Percentiles rank a stretch among this genome's conserved stretches.
These are phyloP conservation scores for Sebastes variabilis DNA, from an alignment of 2,797 vertebrate genomes.

Conservation along the genomic window DNA sequence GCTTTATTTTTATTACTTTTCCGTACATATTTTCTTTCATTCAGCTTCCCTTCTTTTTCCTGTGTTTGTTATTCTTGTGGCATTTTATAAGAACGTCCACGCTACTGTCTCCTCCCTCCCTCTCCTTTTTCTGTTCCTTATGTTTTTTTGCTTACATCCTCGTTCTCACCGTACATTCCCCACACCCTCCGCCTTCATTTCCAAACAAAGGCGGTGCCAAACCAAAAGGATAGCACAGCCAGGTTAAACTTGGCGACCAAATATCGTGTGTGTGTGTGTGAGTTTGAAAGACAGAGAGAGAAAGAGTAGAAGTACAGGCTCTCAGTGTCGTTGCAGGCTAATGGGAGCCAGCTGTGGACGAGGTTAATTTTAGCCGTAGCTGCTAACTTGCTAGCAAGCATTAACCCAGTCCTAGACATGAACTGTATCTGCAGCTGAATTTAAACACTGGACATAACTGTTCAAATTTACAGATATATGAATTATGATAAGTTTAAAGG, in stretches of 20 bases:
- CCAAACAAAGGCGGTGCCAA: slow-evolving; percentile 70
- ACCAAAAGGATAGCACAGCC: slow-evolving; percentile 63
- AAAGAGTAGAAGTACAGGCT: slow-evolving; percentile 68
- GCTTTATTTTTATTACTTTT: slow-evolving; percentile 23
- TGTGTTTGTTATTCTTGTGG: slow-evolving; percentile 47
- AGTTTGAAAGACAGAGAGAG: slow-evolving; percentile 3
- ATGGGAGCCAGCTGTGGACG: slow-evolving; percentile 84
- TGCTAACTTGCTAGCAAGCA: slow-evolving; percentile 53
- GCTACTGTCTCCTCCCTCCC: slow-evolving; percentile 4
- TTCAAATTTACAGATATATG: not conserved
- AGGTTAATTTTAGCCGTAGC: slow-evolving; percentile 81
- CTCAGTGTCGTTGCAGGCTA: slow-evolving; percentile 77
- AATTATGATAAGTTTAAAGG: not conserved
- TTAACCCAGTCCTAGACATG: slow-evolving; percentile 58
- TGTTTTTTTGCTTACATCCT: slow-evolving; percentile 21
- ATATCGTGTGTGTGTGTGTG: slow-evolving; percentile 17
- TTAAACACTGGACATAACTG: not conserved
- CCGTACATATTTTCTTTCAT: slow-evolving; percentile 16
- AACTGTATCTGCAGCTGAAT: slow-evolving; percentile 4
- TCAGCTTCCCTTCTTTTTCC: slow-evolving; percentile 25
- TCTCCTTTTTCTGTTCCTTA: slow-evolving; percentile 14
- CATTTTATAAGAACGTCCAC: slow-evolving; percentile 34
- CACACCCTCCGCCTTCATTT: slow-evolving; percentile 42
- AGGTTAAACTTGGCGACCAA: slow-evolving; percentile 67
- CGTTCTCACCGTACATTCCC: slow-evolving; percentile 1